Conservation (phyloP, 2,797 vertebrate species). For the Amphiprion clarkii region DNA sequence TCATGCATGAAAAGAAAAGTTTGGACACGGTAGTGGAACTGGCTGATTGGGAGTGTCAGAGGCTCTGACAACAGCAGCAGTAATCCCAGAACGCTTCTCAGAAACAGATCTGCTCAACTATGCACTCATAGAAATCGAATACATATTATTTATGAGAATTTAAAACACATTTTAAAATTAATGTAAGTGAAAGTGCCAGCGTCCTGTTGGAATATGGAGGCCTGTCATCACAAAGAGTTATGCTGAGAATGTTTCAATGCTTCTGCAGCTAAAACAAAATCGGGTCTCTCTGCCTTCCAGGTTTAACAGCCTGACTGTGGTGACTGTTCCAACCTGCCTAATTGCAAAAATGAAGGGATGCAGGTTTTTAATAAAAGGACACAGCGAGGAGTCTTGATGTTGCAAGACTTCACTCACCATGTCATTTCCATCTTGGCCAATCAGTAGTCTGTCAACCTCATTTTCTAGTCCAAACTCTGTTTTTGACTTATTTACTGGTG, state of each 20-base stretch:
- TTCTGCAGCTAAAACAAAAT: not conserved
- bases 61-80: slow-evolving; percentile 46
- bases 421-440: too few relatives aligned
- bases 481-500: too few relatives aligned
- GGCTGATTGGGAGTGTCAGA: slow-evolving; percentile 61
- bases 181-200: not conserved
- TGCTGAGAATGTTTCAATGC: not conserved
- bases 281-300: not conserved
- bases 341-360: slow-evolving; percentile 13
- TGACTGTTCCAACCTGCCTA: slow-evolving; percentile 12
- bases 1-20: slow-evolving; percentile 64
- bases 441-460: too few relatives aligned
- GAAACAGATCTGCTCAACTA: slow-evolving; percentile 9
- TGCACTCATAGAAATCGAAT: not conserved
- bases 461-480: too few relatives aligned
- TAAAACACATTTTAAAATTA: too few relatives aligned
- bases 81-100: not conserved
- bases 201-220: not conserved
- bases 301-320: not conserved
- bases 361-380: not conserved
- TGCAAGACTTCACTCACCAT: too few relatives aligned
- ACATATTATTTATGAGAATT: too few relatives aligned
- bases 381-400: too few relatives aligned
- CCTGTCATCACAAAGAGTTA: not conserved
- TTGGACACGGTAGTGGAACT: slow-evolving; percentile 66